Conservation (phyloP, 2,888 invertebrate species). For the Pyrgus malvae region DNA sequence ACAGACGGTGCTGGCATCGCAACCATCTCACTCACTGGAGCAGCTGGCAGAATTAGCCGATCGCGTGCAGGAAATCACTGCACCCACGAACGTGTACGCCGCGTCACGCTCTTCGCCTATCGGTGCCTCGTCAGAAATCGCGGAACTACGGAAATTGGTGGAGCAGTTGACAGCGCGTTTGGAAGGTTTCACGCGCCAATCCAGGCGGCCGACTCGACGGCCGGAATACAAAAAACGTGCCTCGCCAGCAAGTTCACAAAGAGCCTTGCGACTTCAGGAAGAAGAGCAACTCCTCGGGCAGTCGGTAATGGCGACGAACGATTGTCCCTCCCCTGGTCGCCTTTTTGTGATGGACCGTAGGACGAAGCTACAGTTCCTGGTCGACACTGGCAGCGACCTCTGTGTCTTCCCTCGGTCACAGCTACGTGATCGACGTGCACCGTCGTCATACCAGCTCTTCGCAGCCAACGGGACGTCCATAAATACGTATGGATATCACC, state of each 20-base stretch:
- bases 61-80: constrained; percentile 3
- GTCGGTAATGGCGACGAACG: constrained; percentile 40
- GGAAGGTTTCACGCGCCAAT: neutral
- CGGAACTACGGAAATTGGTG: neutral
- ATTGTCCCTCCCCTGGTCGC: constrained; percentile 34
- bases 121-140: neutral
- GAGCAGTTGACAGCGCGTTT: constrained; percentile 26
- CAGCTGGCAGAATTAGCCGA: constrained; percentile 6
- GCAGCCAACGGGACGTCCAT: constrained; percentile 40
- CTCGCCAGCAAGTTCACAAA: too few species aligned
- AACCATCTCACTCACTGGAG: neutral
- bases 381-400: constrained; percentile 30
- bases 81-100: neutral
- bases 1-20: constrained; percentile 13
- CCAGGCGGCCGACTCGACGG: too few species aligned
- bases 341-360: constrained; percentile 35
- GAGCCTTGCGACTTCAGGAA: constrained; percentile 19
- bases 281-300: constrained; percentile 33
- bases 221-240: too few species aligned
- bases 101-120: neutral
- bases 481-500: constrained; percentile 18
- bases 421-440: constrained; percentile 30
- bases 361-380: constrained; percentile 32
- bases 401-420: constrained; percentile 34
- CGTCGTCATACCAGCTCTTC: constrained; percentile 37